These are phyloP conservation scores for Rhombomys opimus DNA, from an alignment of 2,113 vertebrate species.

Conservation along the genomic window DNA sequence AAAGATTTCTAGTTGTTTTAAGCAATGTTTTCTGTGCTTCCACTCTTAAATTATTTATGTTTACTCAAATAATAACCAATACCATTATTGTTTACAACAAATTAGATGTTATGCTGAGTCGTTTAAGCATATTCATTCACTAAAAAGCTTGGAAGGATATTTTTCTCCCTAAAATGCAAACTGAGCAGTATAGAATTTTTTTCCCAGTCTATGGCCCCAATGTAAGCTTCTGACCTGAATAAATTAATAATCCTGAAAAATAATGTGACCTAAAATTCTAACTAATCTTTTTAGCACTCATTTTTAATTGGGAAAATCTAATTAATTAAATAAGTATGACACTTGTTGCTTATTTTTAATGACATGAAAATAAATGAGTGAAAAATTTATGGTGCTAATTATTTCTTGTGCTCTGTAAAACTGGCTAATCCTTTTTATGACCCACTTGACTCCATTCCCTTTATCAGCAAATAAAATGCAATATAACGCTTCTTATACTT, in stretches of 20 bases:
- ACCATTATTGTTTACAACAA: slow-evolving; percentile 19
- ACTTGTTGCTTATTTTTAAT: slow-evolving; percentile 73
- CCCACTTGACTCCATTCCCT: slow-evolving; percentile 60
- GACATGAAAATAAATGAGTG: slow-evolving; percentile 56
- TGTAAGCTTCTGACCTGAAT: slow-evolving; percentile 60
- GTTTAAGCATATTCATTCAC: background rate
- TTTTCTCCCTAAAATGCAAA: background rate
- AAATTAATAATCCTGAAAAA: slow-evolving; percentile 68
- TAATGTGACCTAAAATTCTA: slow-evolving; percentile 71
- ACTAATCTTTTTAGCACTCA: slow-evolving; percentile 58
- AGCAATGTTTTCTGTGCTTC: background rate
- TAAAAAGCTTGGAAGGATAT: slow-evolving; percentile 2
- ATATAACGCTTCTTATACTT: slow-evolving; percentile 58
- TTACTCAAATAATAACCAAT: background rate
- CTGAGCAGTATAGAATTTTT: background rate
- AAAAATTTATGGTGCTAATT: slow-evolving; percentile 40
- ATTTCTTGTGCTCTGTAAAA: slow-evolving; percentile 67
- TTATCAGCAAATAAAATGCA: slow-evolving; percentile 61
- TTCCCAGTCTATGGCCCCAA: background rate
- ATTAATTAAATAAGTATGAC: slow-evolving; percentile 71
- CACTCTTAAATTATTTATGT: background rate
- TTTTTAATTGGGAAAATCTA: slow-evolving; percentile 73
- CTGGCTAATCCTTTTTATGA: slow-evolving; percentile 59
- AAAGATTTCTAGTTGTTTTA: background rate
- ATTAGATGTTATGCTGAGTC: slow-evolving; percentile 11